phyloP scores from a whole-genome alignment of 2,888 invertebrate genomes.

The Lasioglossum zephyrum region DNA sequence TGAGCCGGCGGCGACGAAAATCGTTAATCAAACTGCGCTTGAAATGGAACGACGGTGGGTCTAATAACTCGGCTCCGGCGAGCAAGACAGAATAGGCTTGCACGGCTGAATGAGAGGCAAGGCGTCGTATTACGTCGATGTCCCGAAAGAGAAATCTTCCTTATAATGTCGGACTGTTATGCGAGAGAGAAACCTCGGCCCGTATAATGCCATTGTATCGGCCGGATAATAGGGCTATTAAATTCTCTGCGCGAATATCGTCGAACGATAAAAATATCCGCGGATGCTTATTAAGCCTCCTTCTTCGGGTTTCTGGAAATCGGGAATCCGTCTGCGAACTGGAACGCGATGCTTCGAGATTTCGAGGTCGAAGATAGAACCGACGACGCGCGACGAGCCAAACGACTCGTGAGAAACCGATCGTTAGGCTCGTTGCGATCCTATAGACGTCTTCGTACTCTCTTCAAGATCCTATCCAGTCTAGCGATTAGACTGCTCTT shows the following conservation, averaged over 20 bases:
- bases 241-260: conserved; percentile 49
- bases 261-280: conserved; percentile 48
- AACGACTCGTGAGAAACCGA: neutral
- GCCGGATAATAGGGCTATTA: conserved; percentile 63
- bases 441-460: too few relatives aligned
- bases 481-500: neutral
- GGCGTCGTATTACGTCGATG: conserved; percentile 64
- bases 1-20: conserved; percentile 40
- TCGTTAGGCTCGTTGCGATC: neutral
- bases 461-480: neutral
- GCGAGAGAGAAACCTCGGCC: conserved; percentile 45
- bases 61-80: conserved; percentile 63
- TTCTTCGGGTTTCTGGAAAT: neutral
- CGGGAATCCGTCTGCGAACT: neutral
- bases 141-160: conserved; percentile 59
- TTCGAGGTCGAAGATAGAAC: neutral
- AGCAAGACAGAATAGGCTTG: conserved; percentile 61
- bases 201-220: conserved; percentile 60
- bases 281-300: conserved; percentile 37
- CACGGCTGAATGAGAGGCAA: conserved; percentile 64
- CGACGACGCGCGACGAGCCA: neutral
- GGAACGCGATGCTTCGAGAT: neutral
- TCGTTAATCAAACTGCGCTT: conserved; percentile 63
- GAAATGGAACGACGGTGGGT: conserved; percentile 49
- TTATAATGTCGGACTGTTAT: conserved; percentile 69